Percentiles rank a stretch among this genome's conserved stretches.
Conservation (phyloP, 2,113 vertebrate genomes). For the Calidris pygmaea region DNA sequence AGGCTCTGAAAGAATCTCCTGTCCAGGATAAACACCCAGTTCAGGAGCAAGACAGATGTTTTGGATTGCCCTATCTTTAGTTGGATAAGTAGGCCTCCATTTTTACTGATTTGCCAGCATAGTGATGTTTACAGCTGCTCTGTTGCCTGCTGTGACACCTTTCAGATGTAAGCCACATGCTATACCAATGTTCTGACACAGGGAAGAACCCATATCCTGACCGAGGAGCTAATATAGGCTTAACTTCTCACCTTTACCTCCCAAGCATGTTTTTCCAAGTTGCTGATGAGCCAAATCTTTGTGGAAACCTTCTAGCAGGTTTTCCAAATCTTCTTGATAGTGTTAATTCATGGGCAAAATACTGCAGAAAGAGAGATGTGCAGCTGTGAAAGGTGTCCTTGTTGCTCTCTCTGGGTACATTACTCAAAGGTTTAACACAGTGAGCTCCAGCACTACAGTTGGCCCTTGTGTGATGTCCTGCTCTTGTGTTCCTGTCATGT, state of each 20-base stretch:
- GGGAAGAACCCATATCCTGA: neutral
- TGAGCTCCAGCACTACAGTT: neutral
- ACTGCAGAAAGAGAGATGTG: neutral
- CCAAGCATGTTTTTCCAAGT: neutral
- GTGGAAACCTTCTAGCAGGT: neutral
- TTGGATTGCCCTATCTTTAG: neutral
- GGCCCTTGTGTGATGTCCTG: neutral
- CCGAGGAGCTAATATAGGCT: neutral
- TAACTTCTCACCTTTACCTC: neutral
- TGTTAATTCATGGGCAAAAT: neutral
- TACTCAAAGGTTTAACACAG: neutral
- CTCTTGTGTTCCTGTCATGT: neutral
- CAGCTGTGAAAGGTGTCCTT: neutral
- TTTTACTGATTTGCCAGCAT: neutral
- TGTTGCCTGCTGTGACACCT: neutral
- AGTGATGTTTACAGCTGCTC: neutral
- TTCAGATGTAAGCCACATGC: neutral
- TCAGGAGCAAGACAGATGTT: neutral
- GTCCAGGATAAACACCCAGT: neutral
- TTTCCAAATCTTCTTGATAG: neutral
- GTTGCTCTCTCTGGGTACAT: accelerated
- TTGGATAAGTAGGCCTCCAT: neutral
- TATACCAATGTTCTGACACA: neutral
- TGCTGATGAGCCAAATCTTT: neutral
- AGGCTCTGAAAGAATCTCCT: neutral